These are phyloP conservation scores for Periphyllus acericola DNA, from an alignment of 2,888 invertebrate species.

Conservation along the genomic window DNA sequence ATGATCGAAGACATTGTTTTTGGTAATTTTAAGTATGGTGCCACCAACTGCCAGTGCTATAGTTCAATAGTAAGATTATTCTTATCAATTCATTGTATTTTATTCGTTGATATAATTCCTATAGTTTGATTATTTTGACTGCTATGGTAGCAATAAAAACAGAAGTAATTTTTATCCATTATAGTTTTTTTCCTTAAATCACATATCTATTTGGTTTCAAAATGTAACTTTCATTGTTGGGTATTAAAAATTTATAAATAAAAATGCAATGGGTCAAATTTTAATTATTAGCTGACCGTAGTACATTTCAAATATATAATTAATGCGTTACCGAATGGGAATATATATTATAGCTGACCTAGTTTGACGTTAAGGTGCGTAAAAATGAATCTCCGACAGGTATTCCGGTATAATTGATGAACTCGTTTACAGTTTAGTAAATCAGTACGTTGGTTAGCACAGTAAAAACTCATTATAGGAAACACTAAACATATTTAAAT, in stretches of 20 bases:
- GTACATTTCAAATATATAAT: neutral
- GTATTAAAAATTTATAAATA: neutral
- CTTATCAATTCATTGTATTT: neutral
- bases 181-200: neutral
- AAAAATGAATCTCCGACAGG: constrained; percentile 16
- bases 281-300: neutral
- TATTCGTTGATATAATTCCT: no score
- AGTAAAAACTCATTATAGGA: neutral
- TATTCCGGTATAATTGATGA: constrained; percentile 11
- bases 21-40: neutral
- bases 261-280: neutral
- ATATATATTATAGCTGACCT: neutral
- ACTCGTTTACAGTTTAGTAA: neutral
- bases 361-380: constrained; percentile 1
- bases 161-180: neutral
- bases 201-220: neutral
- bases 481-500: neutral
- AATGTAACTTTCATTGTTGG: neutral
- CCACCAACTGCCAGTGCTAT: neutral
- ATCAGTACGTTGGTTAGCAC: neutral
- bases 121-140: no score
- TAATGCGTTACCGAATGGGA: neutral
- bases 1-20: neutral
- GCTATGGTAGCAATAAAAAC: neutral
- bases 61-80: neutral